Base-by-base conservation (phyloP, 2,113 vertebrate species). In the Cinclus mexicanus region DNA sequence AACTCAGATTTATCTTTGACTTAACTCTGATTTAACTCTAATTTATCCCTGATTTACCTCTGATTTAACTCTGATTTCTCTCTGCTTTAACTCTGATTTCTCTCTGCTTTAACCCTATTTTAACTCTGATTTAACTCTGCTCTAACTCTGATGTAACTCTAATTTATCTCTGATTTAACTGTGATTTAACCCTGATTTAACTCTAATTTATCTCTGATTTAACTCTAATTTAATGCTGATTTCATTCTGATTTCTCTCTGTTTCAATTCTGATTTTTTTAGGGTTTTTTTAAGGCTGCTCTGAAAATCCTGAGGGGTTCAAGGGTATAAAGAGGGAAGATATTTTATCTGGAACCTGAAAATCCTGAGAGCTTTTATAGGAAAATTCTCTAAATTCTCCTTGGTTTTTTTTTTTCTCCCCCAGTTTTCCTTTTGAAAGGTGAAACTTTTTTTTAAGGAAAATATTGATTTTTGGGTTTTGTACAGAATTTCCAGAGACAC, bases 1-100 rank as follows among this genome's bases (percentile, higher is more conserved):
- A 25, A 7, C 3, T 3, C 22, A 13, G 3, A 10, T 47, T 37
- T 29, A 3, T 7, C 2, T 16, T 19, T 9, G 2, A 1, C 22
- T 39, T 39, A 8, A 16, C 1, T 6, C 24, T 37, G 24, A 13
- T 26, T 49, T 68, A 5, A 14, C 2, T 9, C n/a, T 14, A 6
- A 1, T 68, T 15, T 37, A 14, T 14, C 4, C 15, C n/a, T 8
- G 2, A 5, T 47, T 47, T 67, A 5, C 10, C 2, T 5, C 14
- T 23, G 14, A 8, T 65, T 46, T 65, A 2, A 17, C 5, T 7
- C 35, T 14, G 14, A 10, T 31, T 37, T 37, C 35, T 14, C 4
- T 22, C n/a, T 14, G 11, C 7, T 31, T 70, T 52, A 9, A 10
- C 24, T 7, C 35, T 14, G 14, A 10, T 31, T 37, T 37, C 35